Evolutionary conservation across 2,888 invertebrate genomes (phyloP).

Genomic region (Platycheirus albimanus): DNA sequence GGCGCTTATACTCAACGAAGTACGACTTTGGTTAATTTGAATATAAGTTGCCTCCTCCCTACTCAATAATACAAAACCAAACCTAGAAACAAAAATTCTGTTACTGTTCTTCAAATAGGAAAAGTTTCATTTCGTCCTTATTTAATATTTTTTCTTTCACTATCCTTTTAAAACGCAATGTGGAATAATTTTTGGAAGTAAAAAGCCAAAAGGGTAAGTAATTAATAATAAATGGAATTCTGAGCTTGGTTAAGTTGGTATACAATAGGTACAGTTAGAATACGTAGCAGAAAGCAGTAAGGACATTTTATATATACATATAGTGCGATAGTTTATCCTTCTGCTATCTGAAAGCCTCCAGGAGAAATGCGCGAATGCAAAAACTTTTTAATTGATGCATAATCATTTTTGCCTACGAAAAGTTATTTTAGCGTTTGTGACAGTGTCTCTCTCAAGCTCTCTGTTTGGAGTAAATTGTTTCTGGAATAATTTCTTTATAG

Average conservation of each 20-base stretch:
- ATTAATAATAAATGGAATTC: conserved; percentile 69
- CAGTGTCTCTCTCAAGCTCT: conserved; percentile 7
- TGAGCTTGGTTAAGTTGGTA: too few species aligned
- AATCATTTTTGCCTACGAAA: conserved; percentile 56
- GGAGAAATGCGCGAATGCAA: conserved; percentile 36
- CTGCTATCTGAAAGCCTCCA: not conserved
- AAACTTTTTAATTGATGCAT: conserved; percentile 71
- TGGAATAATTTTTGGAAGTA: conserved; percentile 46
- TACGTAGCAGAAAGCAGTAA: too few species aligned
- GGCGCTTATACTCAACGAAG: too few species aligned
- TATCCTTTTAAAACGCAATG: conserved; percentile 23
- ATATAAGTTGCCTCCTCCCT: not conserved
- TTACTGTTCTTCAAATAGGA: conserved; percentile 24
- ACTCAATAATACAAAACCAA: conserved; percentile 31
- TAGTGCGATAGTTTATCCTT: too few species aligned
- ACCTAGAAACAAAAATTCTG: conserved; percentile 28
- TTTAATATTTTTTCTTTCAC: too few species aligned
- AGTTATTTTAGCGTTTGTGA: conserved; percentile 49
- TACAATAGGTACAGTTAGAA: too few species aligned
- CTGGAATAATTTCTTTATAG: conserved; percentile 47
- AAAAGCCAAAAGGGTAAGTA: conserved; percentile 55
- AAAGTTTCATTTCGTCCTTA: conserved; percentile 21
- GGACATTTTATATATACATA: too few species aligned
- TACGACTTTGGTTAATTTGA: too few species aligned
- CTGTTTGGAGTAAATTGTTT: conserved; percentile 43